phyloP scores from a whole-genome alignment of 2,113 vertebrate genomes.

The Corythaixoides concolor region DNA sequence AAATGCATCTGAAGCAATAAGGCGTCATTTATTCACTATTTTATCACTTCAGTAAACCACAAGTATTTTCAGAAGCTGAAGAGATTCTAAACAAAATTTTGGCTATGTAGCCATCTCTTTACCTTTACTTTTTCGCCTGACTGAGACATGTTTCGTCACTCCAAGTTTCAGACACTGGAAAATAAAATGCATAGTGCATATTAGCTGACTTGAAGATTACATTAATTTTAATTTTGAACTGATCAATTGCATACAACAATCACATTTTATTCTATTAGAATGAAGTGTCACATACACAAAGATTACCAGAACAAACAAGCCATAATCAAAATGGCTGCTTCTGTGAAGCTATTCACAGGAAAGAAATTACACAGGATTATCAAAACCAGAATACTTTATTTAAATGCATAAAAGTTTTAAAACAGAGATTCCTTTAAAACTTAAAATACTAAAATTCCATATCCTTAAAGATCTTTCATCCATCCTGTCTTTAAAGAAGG shows the following conservation, averaged over 20 bases:
- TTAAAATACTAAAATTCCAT: not conserved
- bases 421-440: not conserved
- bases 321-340: not conserved
- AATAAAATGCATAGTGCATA: not conserved
- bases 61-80: not conserved
- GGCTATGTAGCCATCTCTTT: constrained; percentile 15
- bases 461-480: not conserved
- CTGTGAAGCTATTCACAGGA: not conserved
- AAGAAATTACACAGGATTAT: not conserved
- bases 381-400: not conserved
- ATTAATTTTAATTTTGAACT: not conserved
- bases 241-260: not conserved
- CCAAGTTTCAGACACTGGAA: constrained; percentile 55
- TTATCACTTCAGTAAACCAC: not conserved
- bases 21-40: not conserved
- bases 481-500: not conserved
- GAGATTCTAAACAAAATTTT: not conserved
- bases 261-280: not conserved
- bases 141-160: constrained; percentile 78
- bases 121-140: constrained; percentile 88
- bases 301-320: not conserved
- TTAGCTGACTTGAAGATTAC: not conserved
- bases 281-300: not conserved
- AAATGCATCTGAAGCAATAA: not conserved
- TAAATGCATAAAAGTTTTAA: not conserved